Base-by-base conservation (phyloP, 64 coral and sea anemone species). In the Trachythela sp. region DNA sequence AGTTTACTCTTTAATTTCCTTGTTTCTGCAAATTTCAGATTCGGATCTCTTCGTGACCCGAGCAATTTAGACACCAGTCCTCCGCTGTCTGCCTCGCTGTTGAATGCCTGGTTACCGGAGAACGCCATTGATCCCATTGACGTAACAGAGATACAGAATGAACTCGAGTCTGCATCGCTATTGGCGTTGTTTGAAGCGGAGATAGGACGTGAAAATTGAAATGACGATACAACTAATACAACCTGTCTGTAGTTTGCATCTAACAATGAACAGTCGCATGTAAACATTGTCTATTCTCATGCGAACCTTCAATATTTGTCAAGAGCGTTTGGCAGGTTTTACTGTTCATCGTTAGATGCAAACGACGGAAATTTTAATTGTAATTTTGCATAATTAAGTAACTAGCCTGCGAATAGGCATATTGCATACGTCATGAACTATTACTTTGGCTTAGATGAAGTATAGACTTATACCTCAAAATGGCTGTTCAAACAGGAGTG, bases 101-200 rank as follows among this genome's bases (percentile, higher is more conserved):
- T 80, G 34, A 80, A 80, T 35, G 75, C 75, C 2, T 80, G 75
- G 75, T 18, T 80, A 80, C 75, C 75, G 8, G 75, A 80, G 3
- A 80, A 80, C 10, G 75, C 17, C 0, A 80, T 80, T 35, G 75
- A 80, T 39, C 75, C 75, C 10, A 39, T 39, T 34, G 75, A 80
- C 10, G 33, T 80, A n/a, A 37, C 75, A 22, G 75, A 80, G 37
- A 80, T 80, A 3, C 75, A 80, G 20, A 80, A 80, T 39, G 75
- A 80, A 80, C 75, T 80, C 9, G 75, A 80, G 37, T 80, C 75
- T 2, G 75, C 75, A 11, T 36, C 75, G 37, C 20, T 80, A 9
- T 39, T 80, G 31, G 75, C 75, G 31, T 37, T 80, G 75, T 80
- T 80, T 80, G 75, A 80, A 37, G 31, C 20, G 35, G 37, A 15